These are phyloP conservation scores for Mesocricetus auratus DNA, from an alignment of 2,113 vertebrate genomes.

Conservation along the genomic window DNA sequence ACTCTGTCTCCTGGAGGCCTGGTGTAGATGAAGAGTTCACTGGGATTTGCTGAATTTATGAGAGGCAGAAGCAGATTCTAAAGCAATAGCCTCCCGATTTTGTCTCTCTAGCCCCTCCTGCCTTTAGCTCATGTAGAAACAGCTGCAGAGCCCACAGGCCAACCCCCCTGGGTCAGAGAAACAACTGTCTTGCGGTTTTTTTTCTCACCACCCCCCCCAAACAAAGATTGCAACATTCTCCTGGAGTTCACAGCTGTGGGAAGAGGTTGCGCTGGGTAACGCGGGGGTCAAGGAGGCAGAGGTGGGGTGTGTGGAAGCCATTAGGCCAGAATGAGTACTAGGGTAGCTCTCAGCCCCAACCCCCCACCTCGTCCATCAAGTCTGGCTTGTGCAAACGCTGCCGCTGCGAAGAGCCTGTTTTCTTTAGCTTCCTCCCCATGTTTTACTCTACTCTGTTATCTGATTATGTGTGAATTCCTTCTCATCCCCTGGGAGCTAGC, in stretches of 20 bases:
- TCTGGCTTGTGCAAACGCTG: no score
- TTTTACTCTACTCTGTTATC: not conserved
- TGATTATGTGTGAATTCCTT: slow-evolving; percentile 3
- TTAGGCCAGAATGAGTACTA: not conserved
- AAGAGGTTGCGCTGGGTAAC: slow-evolving; percentile 6
- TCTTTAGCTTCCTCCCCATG: not conserved
- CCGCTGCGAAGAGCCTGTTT: not conserved
- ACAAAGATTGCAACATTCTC: slow-evolving; percentile 75
- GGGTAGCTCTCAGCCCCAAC: not conserved
- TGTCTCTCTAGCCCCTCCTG: not conserved
- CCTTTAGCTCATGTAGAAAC: not conserved
- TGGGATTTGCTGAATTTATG: not conserved
- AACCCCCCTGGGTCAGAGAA: slow-evolving; percentile 66
- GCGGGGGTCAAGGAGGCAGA: not conserved
- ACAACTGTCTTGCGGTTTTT: slow-evolving; percentile 70
- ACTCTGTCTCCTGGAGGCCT: not conserved
- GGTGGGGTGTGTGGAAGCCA: not conserved
- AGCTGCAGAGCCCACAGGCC: slow-evolving; percentile 70
- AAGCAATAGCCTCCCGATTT: not conserved
- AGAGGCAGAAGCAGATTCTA: not conserved
- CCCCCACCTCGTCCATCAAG: accelerated
- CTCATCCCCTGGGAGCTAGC: not conserved
- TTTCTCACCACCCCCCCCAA: slow-evolving; percentile 4
- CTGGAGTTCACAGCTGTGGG: slow-evolving; percentile 49
- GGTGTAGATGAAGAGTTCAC: not conserved